phyloP scores from a whole-genome alignment of 2,797 vertebrate genomes.

The Lacerta agilis region DNA sequence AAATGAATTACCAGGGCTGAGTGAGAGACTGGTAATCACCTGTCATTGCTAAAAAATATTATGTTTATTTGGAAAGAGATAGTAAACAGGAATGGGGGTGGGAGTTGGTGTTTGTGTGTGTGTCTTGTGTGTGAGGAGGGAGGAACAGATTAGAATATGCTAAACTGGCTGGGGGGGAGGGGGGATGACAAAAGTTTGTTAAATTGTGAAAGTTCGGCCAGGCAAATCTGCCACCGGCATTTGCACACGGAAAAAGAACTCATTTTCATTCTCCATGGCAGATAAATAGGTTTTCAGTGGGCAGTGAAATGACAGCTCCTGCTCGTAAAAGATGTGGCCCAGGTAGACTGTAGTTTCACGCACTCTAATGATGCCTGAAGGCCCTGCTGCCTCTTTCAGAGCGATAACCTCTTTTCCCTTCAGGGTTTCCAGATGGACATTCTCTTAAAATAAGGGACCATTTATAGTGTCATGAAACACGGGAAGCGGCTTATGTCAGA shows the following conservation, averaged over 20 bases:
- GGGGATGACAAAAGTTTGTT: neutral
- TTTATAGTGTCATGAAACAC: slow-evolving; percentile 21
- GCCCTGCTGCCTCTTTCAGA: neutral
- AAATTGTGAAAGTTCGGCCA: slow-evolving; percentile 30
- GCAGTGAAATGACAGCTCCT: slow-evolving; percentile 35
- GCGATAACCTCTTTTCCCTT: slow-evolving; percentile 25
- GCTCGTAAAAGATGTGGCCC: slow-evolving; percentile 22
- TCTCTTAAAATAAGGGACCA: neutral
- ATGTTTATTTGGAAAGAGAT: slow-evolving; percentile 68
- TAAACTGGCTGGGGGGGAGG: neutral
- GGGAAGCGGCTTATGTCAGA: neutral
- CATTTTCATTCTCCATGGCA: slow-evolving; percentile 42
- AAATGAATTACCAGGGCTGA: slow-evolving; percentile 76
- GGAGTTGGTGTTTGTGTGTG: neutral
- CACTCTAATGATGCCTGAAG: neutral
- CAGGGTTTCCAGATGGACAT: slow-evolving; percentile 23
- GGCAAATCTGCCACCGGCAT: slow-evolving; percentile 21
- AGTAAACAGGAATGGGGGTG: slow-evolving; percentile 32
- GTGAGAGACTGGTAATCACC: slow-evolving; percentile 74
- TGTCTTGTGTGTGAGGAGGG: neutral
- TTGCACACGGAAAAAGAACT: neutral
- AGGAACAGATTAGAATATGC: slow-evolving; percentile 12
- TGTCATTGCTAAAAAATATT: slow-evolving; percentile 70
- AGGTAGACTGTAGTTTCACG: neutral
- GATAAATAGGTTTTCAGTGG: slow-evolving; percentile 30